Evolutionary conservation across 2,888 invertebrate species (phyloP).

Genomic region (Ypsolopha scabrella): DNA sequence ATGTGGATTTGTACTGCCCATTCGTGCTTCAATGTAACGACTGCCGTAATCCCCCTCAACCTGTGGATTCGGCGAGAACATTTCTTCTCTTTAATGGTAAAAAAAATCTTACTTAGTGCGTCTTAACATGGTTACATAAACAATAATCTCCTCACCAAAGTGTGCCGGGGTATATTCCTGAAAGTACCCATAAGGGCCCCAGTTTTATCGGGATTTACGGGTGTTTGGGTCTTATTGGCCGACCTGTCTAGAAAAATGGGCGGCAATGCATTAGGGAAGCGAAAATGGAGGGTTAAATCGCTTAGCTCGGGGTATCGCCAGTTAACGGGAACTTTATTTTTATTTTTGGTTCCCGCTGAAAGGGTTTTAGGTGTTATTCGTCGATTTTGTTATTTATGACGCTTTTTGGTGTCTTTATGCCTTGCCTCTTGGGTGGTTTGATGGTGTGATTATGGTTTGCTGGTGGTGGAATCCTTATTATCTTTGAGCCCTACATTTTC

Average conservation of each 20-base stretch:
- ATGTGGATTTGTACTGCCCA: too few species aligned
- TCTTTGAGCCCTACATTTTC: too few species aligned
- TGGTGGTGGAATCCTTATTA: too few species aligned
- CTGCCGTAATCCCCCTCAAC: too few species aligned
- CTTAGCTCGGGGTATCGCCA: conserved; percentile 17
- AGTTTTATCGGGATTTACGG: conserved; percentile 48
- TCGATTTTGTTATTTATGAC: neutral
- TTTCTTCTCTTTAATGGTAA: too few species aligned
- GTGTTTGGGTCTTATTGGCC: conserved; percentile 39
- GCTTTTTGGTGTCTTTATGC: too few species aligned
- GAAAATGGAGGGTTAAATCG: conserved; percentile 34
- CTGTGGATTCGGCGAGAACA: too few species aligned
- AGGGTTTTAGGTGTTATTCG: neutral
- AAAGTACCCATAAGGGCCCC: conserved; percentile 21
- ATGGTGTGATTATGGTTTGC: too few species aligned
- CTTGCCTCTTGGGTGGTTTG: too few species aligned
- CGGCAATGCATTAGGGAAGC: conserved; percentile 37
- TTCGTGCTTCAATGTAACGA: too few species aligned
- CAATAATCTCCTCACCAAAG: neutral
- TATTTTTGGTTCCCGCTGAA: neutral
- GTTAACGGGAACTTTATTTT: conserved; percentile 5
- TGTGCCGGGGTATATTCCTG: neutral
- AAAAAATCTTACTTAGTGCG: too few species aligned
- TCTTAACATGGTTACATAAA: too few species aligned
- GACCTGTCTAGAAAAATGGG: conserved; percentile 47